Evolutionary conservation across 2,797 vertebrate genomes (phyloP).

Genomic region (Amblyopsis hoosieri): DNA sequence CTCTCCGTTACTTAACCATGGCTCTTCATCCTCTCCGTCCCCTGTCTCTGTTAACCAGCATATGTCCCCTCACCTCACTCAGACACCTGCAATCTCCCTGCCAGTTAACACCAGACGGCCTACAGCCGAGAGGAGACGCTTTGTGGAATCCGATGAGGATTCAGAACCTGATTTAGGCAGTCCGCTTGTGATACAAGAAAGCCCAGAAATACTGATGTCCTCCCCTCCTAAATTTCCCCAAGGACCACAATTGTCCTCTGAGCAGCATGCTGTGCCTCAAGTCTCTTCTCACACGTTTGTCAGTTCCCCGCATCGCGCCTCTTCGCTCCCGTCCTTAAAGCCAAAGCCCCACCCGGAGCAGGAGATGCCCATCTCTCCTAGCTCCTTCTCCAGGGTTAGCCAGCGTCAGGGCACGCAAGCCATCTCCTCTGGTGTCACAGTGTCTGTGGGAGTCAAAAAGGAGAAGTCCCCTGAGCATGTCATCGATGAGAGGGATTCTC

Average conservation of each 20-base stretch:
- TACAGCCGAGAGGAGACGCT: slow-evolving; percentile 21
- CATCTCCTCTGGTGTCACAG: slow-evolving; percentile 8
- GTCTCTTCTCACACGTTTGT: slow-evolving; percentile 27
- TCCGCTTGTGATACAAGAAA: slow-evolving; percentile 77
- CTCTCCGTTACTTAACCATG: slow-evolving; percentile 19
- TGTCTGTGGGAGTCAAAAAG: slow-evolving; percentile 38
- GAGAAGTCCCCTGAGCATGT: slow-evolving; percentile 79
- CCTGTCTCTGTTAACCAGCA: slow-evolving; percentile 35
- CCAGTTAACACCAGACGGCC: slow-evolving; percentile 51
- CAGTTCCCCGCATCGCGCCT: slow-evolving; percentile 28
- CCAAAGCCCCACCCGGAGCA: slow-evolving; percentile 38
- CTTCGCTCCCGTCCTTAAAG: slow-evolving; percentile 36
- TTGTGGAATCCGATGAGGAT: slow-evolving; percentile 67
- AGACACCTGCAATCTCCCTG: slow-evolving; percentile 27
- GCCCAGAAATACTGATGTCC: slow-evolving; percentile 64
- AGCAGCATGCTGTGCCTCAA: slow-evolving; percentile 45
- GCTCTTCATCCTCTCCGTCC: slow-evolving; percentile 22
- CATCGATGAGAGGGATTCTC: slow-evolving; percentile 82
- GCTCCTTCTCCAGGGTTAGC: slow-evolving; percentile 23
- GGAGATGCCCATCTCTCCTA: slow-evolving; percentile 6
- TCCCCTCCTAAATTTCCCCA: slow-evolving; percentile 71
- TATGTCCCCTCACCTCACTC: slow-evolving; percentile 30
- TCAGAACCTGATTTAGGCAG: slow-evolving; percentile 73
- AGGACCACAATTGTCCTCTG: slow-evolving; percentile 34
- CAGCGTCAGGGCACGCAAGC: slow-evolving; percentile 26